Conservation (phyloP, 2,113 vertebrate species). For the Anarrhichthys ocellatus region DNA sequence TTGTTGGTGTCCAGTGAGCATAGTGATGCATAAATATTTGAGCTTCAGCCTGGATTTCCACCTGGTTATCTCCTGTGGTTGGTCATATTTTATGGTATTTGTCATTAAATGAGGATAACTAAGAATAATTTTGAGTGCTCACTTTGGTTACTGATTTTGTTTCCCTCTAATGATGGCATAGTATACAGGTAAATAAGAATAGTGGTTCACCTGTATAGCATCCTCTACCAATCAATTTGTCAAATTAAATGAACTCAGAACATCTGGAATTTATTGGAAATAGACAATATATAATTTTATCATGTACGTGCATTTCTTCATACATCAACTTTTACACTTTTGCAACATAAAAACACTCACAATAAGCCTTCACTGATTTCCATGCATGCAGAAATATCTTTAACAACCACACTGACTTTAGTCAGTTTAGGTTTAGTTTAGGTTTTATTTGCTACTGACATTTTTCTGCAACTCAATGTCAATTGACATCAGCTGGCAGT, state of each 20-base stretch:
- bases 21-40: background rate
- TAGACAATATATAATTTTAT: too few relatives aligned
- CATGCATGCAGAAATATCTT: background rate
- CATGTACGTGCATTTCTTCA: background rate
- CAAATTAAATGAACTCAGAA: background rate
- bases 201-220: background rate
- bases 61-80: background rate
- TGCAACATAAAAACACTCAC: background rate
- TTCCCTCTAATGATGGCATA: background rate
- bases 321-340: background rate
- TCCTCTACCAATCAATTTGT: background rate
- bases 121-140: background rate
- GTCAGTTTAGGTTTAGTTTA: background rate
- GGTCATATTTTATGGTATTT: background rate
- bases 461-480: background rate
- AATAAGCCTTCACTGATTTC: background rate
- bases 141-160: background rate
- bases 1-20: conserved; percentile 20
- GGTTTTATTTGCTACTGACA: too few relatives aligned
- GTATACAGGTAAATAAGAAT: background rate
- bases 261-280: background rate
- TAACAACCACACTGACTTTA: background rate
- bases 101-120: background rate
- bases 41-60: background rate
- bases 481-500: conserved; percentile 32